Evolutionary conservation across 2,113 vertebrate species (phyloP), one percentile per base, ranked within the genome.

Genomic region (Vanacampus margaritifer): DNA sequence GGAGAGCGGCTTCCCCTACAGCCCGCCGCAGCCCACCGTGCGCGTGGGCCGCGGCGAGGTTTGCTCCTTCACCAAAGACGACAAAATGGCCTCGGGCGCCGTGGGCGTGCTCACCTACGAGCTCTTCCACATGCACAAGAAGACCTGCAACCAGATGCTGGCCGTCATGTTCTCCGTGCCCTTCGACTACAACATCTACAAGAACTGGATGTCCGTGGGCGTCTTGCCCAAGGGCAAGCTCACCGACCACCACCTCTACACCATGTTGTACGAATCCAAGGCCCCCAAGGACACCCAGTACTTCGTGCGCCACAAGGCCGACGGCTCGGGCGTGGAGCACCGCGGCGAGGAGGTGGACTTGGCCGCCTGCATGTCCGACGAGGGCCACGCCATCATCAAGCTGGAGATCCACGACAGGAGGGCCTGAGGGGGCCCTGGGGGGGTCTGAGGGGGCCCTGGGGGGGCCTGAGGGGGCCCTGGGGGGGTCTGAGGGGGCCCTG

Each of bases 91-190:
- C 0, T 35, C 79, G 0, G 86, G 90, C 0, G 64, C 84, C 0
- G 84, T 85, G 3, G 86, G 87, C 3, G 80, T 90, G 16, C 19
- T 90, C 70, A 92, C 89, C 79, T 90, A 88, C 2, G 84, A 90
- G 54, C 56, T 90, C 19, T 88, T 83, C 26, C 2, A 87, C 73
- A 82, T 83, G 79, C 51, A 0, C 0, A 26, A 0, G 0, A 76
- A 69, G 17, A 1, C 0, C 1, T 67, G 73, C 69, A 54, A 7
- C 0, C 50, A 83, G 39, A 0, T 82, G 26, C 17, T 91, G 0
- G 86, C 87, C 16, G 0, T 90, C 79, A 90, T 88, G 89, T 90
- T 90, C 83, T 91, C 88, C 0, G 85, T 90, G 77, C 89, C 89
- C 1, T 91, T 80, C 10, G 87, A 91, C 68, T 84, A 88, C 56